These are phyloP conservation scores for Microtus montanus DNA, from an alignment of 2,113 vertebrate genomes.

Conservation along the genomic window DNA sequence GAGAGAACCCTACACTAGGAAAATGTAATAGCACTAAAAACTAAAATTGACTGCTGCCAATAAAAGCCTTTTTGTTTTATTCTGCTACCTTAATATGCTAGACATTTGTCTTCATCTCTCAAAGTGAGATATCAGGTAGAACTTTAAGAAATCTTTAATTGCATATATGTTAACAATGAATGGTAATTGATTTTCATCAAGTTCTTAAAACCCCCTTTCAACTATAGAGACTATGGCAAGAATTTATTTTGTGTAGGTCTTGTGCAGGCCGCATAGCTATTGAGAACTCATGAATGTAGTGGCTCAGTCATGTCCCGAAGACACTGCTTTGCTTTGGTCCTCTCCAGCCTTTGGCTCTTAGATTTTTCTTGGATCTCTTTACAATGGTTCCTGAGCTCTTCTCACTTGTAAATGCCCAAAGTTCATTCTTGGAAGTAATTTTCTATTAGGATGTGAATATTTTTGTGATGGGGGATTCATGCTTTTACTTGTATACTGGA, in stretches of 20 bases:
- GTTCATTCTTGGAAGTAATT: constrained; percentile 11
- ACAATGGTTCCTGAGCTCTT: background rate
- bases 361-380: background rate
- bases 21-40: constrained; percentile 11
- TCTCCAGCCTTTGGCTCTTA: background rate
- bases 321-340: background rate
- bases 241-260: background rate
- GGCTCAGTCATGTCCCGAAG: background rate
- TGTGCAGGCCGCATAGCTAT: background rate
- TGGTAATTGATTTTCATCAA: background rate
- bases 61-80: constrained; percentile 34
- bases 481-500: background rate
- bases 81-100: background rate
- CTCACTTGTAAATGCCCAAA: background rate
- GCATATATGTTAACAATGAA: background rate
- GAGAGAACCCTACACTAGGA: background rate
- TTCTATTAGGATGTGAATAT: constrained; percentile 9
- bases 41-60: background rate
- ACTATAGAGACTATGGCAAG: constrained; percentile 17
- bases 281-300: background rate
- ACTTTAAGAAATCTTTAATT: constrained; percentile 22
- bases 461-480: background rate
- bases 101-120: constrained; percentile 17
- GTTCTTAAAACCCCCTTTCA: constrained; percentile 48
- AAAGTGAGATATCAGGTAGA: background rate